Evolutionary conservation across 2,888 invertebrate species (phyloP).

Genomic region (Eutolmus rufibarbis): DNA sequence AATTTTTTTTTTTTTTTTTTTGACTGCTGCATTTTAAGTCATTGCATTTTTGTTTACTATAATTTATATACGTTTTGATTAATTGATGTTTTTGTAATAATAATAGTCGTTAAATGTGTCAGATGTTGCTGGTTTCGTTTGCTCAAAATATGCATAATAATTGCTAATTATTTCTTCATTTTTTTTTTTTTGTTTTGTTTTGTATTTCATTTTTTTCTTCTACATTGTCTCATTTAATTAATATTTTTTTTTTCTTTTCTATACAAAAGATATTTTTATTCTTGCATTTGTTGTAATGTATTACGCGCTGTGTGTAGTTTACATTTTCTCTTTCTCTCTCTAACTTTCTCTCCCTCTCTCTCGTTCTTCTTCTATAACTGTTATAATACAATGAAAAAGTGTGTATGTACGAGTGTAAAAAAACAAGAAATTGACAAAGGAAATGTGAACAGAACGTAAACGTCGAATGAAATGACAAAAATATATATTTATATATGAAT

Average conservation of each 20-base stretch:
- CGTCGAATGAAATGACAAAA: conserved; percentile 29
- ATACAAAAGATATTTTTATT: conserved; percentile 9
- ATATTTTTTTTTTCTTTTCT: neutral
- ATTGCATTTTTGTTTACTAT: neutral
- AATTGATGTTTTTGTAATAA: conserved; percentile 22
- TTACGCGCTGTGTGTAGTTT: neutral
- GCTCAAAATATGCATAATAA: conserved; percentile 35
- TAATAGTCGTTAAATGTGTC: conserved; percentile 24
- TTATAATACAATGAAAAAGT: neutral
- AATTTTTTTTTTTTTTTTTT: neutral
- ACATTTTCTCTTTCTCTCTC: neutral
- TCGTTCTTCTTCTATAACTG: neutral
- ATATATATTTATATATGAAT: conserved; percentile 11
- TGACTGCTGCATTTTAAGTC: neutral
- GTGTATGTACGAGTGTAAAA: neutral
- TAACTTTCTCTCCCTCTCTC: neutral
- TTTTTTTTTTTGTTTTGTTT: neutral
- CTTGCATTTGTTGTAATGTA: neutral
- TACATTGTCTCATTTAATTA: neutral
- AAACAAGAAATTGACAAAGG: neutral
- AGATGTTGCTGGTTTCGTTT: neutral
- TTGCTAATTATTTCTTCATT: conserved; percentile 1
- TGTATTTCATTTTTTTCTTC: neutral
- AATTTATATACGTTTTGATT: conserved; percentile 15
- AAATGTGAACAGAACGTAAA: neutral